A percentile compares a stretch with the other conserved stretches of the same genome.
These are phyloP conservation scores for Leptinotarsa rubiginosa DNA, from an alignment of 2,888 invertebrate genomes.

Conservation along the genomic window DNA sequence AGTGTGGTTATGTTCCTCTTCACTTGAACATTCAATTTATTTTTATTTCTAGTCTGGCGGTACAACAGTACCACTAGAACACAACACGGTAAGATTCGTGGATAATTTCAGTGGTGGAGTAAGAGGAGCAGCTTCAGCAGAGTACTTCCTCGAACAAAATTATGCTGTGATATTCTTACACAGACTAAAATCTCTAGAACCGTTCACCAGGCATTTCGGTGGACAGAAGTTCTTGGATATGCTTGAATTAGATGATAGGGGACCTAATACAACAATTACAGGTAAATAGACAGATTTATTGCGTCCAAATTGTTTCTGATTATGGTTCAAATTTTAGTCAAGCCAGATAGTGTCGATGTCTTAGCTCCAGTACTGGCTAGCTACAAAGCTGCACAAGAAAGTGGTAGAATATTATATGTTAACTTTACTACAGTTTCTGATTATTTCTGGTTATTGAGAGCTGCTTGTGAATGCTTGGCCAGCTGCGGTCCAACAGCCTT, in stretches of 20 bases:
- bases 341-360: slow-evolving; percentile 79
- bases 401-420: slow-evolving; percentile 79
- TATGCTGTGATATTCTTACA: slow-evolving; percentile 96
- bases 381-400: slow-evolving; percentile 84
- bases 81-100: slow-evolving; percentile 96
- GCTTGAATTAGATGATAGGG: slow-evolving; percentile 75
- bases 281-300: slow-evolving; percentile 64
- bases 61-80: slow-evolving; percentile 95
- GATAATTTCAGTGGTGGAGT: slow-evolving; percentile 99
- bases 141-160: slow-evolving; percentile 89
- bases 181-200: slow-evolving; percentile 89
- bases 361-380: slow-evolving; percentile 78
- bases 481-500: slow-evolving; percentile 77
- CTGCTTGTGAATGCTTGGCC: slow-evolving; percentile 82
- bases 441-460: slow-evolving; percentile 90
- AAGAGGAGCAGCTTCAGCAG: slow-evolving; percentile 93
- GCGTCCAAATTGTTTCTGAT: background rate
- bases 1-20: background rate
- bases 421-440: slow-evolving; percentile 89
- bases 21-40: slow-evolving; percentile 2
- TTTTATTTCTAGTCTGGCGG: slow-evolving; percentile 84
- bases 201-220: slow-evolving; percentile 89
- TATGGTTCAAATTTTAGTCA: slow-evolving; percentile 68
- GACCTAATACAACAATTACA: slow-evolving; percentile 75
- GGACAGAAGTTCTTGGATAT: slow-evolving; percentile 84